Evolutionary conservation across 2,113 vertebrate species (phyloP).

Genomic region (Corvus cornix): DNA sequence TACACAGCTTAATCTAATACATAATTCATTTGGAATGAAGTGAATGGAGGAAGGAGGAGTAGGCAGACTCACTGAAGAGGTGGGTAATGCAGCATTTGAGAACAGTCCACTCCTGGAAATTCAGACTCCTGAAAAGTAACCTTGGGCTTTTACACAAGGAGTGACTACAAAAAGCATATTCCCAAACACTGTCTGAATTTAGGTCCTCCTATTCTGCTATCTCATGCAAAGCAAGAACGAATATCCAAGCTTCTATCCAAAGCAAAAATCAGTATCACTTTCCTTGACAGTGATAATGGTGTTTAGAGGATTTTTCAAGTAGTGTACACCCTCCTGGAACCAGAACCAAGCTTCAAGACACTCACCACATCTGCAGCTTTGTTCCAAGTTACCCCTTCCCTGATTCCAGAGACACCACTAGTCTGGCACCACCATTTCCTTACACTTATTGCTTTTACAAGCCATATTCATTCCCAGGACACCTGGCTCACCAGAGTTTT

Average conservation of each 20-base stretch:
- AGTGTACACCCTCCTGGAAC: not conserved
- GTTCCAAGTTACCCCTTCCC: not conserved
- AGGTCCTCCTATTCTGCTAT: not conserved
- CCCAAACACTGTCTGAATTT: not conserved
- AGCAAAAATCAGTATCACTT: not conserved
- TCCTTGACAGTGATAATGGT: not conserved
- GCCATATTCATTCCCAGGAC: not conserved
- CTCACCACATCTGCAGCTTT: not conserved
- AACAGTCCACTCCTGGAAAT: not conserved
- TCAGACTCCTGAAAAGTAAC: not conserved
- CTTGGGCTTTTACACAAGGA: not conserved
- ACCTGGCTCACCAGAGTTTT: not conserved
- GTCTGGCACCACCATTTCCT: not conserved
- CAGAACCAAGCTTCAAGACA: not conserved
- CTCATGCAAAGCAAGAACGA: not conserved
- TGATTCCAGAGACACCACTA: not conserved
- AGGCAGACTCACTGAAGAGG: not conserved
- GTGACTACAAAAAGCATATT: not conserved
- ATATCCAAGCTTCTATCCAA: not conserved
- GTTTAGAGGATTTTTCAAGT: not conserved
- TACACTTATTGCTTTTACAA: conserved; percentile 51
- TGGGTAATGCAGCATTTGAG: conserved; percentile 14
- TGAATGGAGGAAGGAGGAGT: not conserved
- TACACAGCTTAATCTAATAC: not conserved
- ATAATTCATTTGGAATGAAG: conserved; percentile 1